Evolutionary conservation across 2,888 invertebrate species (phyloP).

Genomic region (Nysson spinosus): DNA sequence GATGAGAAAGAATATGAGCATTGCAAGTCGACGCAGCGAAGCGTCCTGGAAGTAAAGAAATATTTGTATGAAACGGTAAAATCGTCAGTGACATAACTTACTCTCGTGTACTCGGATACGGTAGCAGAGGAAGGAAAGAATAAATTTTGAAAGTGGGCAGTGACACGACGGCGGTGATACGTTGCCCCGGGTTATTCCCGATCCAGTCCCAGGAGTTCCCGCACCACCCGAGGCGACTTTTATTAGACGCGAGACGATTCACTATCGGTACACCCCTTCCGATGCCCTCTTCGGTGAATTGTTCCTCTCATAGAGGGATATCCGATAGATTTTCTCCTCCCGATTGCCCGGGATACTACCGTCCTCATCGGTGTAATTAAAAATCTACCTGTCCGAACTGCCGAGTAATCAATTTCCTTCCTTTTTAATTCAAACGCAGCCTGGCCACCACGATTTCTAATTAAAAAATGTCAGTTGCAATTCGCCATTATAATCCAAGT

Average conservation of each 20-base stretch:
- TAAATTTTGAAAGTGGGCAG: slow-evolving; percentile 45
- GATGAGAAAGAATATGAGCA: too few relatives aligned
- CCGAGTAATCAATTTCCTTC: slow-evolving; percentile 18
- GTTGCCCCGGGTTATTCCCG: slow-evolving; percentile 38
- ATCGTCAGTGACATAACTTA: too few relatives aligned
- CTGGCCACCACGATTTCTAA: slow-evolving; percentile 5
- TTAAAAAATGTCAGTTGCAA: too few relatives aligned
- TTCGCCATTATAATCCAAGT: too few relatives aligned
- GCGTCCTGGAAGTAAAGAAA: too few relatives aligned
- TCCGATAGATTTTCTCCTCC: slow-evolving; percentile 32
- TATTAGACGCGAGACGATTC: slow-evolving; percentile 53
- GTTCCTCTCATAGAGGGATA: slow-evolving; percentile 40
- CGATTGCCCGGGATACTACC: slow-evolving; percentile 40
- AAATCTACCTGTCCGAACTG: slow-evolving; percentile 40
- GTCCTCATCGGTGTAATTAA: slow-evolving; percentile 57
- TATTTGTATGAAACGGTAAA: too few relatives aligned
- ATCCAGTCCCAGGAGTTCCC: slow-evolving; percentile 33
- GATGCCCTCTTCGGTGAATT: too few relatives aligned
- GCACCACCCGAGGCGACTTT: slow-evolving; percentile 51
- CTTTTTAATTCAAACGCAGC: neutral
- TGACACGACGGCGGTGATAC: slow-evolving; percentile 41
- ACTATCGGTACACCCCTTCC: slow-evolving; percentile 33
- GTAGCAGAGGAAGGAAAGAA: slow-evolving; percentile 10
- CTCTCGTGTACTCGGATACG: too few relatives aligned
- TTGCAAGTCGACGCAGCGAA: too few relatives aligned